Evolutionary conservation across 2,113 vertebrate genomes (phyloP).

Genomic region (Marmota monax): DNA sequence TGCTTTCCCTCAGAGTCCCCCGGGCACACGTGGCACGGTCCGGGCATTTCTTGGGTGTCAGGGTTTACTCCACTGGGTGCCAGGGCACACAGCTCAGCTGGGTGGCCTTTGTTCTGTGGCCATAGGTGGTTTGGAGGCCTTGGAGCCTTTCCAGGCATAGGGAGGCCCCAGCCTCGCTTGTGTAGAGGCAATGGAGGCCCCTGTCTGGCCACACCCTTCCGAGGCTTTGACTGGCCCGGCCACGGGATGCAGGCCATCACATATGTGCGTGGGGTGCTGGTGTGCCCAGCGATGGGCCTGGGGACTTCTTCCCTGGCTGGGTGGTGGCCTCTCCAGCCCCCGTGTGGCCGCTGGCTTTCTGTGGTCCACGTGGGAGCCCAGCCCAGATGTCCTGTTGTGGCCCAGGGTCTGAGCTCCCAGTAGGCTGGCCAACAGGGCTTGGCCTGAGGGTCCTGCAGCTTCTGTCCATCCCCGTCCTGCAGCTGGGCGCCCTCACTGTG

Average conservation of each 20-base stretch:
- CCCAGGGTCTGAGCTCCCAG: too few species aligned
- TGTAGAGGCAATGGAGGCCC: not conserved
- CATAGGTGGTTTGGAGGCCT: not conserved
- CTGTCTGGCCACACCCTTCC: rapidly evolving
- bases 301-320: not conserved
- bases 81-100: too few species aligned
- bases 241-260: rapidly evolving
- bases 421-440: not conserved
- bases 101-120: not conserved
- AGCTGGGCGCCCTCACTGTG: not conserved
- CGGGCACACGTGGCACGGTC: too few species aligned
- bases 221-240: too few species aligned
- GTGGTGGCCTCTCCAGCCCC: not conserved
- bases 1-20: too few species aligned
- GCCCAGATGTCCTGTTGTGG: too few species aligned
- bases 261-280: rapidly evolving
- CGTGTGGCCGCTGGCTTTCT: too few species aligned
- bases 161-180: rapidly evolving
- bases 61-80: too few species aligned
- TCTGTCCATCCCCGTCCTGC: not conserved
- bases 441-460: not conserved
- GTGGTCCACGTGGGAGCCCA: not conserved
- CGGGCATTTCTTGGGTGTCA: not conserved
- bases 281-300: rapidly evolving
- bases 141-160: not conserved